Conservation (phyloP, 1,140 invertebrate genomes). For the Zelostemma sp. region DNA sequence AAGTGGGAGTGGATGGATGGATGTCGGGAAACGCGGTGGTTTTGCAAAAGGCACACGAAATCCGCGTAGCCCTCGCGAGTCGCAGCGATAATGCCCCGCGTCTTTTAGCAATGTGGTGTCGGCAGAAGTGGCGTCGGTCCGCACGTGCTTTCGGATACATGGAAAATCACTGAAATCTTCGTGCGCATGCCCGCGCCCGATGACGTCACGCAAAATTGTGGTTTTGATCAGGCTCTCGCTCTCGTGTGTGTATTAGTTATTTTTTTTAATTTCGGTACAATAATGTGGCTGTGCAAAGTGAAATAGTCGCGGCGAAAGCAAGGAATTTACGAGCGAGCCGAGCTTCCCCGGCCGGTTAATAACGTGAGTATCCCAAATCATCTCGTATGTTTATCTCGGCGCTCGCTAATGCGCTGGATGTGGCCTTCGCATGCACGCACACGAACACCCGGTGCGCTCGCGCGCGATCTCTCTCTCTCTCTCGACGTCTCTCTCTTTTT, state of each 20-base stretch:
- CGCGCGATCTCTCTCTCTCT: slow-evolving; percentile 5
- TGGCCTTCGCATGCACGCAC: slow-evolving; percentile 54
- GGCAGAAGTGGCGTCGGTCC: slow-evolving; percentile 37
- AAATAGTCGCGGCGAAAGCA: slow-evolving; percentile 49
- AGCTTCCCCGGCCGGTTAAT: slow-evolving; percentile 50
- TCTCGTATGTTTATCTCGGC: slow-evolving; percentile 40
- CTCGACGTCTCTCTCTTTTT: background rate
- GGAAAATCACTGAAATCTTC: slow-evolving; percentile 69
- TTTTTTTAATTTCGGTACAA: slow-evolving; percentile 44
- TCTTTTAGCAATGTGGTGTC: slow-evolving; percentile 53
- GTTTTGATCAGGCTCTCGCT: slow-evolving; percentile 59
- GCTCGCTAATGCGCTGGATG: slow-evolving; percentile 44
- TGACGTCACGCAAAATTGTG: slow-evolving; percentile 70
- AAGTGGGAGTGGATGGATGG: slow-evolving; percentile 69
- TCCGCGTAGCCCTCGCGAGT: slow-evolving; percentile 46
- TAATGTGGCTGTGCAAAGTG: slow-evolving; percentile 55
- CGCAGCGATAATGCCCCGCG: slow-evolving; percentile 53
- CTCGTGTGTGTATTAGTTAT: slow-evolving; percentile 9
- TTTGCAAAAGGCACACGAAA: slow-evolving; percentile 51
- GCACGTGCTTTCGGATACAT: slow-evolving; percentile 61
- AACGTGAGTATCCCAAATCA: slow-evolving; percentile 52
- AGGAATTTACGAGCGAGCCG: slow-evolving; percentile 40
- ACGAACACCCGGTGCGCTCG: slow-evolving; percentile 8
- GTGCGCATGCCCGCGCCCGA: slow-evolving; percentile 65
- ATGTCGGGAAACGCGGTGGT: slow-evolving; percentile 46